Base-by-base conservation (phyloP, 1,140 invertebrate genomes). In the Bathynomus jamesi region DNA sequence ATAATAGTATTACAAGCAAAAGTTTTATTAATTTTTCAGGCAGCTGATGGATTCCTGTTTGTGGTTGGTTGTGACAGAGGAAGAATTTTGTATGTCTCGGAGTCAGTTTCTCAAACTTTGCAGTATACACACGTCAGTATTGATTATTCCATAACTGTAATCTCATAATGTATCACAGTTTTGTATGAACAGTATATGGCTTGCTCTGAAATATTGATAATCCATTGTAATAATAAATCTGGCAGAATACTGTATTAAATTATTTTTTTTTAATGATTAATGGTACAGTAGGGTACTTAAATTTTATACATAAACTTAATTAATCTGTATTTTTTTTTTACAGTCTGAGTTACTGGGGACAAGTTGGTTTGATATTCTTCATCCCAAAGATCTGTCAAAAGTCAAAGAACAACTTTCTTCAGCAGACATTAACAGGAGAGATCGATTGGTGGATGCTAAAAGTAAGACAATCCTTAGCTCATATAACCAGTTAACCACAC, bases 391-490 rank as follows among this genome's bases (percentile, higher is more conserved):
- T 82, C 91, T 97, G 31, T 90, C 89, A 62, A 96, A 96, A 83
- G 92, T 96, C 0, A 98, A 97, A 82, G 94, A 96, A 80, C 95
- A 98, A 80, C 84, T 98, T 0, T 94, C 93, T 0, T 93, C 93
- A 0, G 91, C 92, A 0, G 93, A 96, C 83, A 86, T 95, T 30
- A 76, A 68, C 46, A 92, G 94, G 0, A 83, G 94, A 28, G 93
- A 96, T 82, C 83, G 91, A 75, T 85, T 96, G 24, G 95, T 96
- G 78, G 94, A 96, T 83, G 91, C 92, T 11, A 95, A 95, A 87
- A 96, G 93, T 95, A 84, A 85, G 87, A 85, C 64, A n/a, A n/a
- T n/a, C n/a, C n/a, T n/a, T n/a, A n/a, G n/a, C n/a, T n/a, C n/a
- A n/a, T n/a, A n/a, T 61, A 17, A 30, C 10, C 28, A n/a, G n/a